A percentile compares a stretch with the other conserved stretches of the same genome.
Evolutionary conservation across 2,797 vertebrate species (phyloP).

Genomic region (Pseudocheirus occidentalis): DNA sequence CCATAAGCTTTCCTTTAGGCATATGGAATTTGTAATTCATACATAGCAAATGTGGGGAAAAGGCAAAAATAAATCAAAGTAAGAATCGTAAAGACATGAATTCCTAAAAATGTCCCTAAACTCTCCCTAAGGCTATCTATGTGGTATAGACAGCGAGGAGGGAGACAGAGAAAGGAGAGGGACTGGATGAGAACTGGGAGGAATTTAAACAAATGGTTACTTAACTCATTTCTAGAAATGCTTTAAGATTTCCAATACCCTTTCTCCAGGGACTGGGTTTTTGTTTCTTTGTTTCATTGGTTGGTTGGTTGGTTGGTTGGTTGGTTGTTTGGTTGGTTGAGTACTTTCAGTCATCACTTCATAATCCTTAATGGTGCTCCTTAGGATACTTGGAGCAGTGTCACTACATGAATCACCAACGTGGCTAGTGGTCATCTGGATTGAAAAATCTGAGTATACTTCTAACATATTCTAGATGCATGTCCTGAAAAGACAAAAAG

Average conservation of each 20-base stretch:
- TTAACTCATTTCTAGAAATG: background rate
- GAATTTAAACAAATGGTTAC: background rate
- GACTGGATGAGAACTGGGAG: background rate
- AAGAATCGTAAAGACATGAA: constrained; percentile 48
- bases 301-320: background rate
- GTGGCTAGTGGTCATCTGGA: background rate
- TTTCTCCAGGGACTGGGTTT: background rate
- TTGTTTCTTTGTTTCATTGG: background rate
- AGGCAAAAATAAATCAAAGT: constrained; percentile 16
- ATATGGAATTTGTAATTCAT: constrained; percentile 24
- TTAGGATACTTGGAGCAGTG: background rate
- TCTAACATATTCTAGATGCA: background rate
- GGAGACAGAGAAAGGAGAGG: background rate
- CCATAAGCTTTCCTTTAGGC: constrained; percentile 43
- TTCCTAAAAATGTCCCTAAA: constrained; percentile 43
- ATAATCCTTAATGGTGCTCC: background rate
- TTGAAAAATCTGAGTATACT: background rate
- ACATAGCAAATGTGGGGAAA: background rate
- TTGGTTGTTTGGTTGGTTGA: background rate
- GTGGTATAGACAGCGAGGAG: background rate
- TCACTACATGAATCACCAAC: background rate
- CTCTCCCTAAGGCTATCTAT: constrained; percentile 32
- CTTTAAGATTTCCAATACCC: background rate
- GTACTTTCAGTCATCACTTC: background rate
- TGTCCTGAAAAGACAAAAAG: background rate